Evolutionary conservation across 2,797 vertebrate species (phyloP).

Genomic region (Labroides dimidiatus): DNA sequence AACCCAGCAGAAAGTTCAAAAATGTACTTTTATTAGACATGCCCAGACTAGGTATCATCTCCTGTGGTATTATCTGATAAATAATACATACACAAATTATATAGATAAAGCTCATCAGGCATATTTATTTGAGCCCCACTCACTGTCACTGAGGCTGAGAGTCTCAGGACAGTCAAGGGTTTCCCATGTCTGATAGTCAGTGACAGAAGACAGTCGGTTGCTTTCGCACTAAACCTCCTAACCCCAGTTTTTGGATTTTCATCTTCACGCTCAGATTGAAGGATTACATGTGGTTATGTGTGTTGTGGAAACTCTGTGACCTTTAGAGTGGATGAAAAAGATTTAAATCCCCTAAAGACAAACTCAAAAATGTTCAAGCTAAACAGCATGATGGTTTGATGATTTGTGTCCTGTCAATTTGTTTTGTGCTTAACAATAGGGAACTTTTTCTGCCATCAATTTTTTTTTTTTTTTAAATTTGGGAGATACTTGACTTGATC

Average conservation of each 20-base stretch:
- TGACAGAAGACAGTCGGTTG: background rate
- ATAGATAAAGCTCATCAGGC: too few relatives aligned
- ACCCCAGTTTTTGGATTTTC: constrained; percentile 8
- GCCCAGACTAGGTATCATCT: too few relatives aligned
- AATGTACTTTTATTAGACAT: too few relatives aligned
- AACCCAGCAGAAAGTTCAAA: too few relatives aligned
- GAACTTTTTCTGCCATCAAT: too few relatives aligned
- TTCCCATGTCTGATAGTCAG: constrained; percentile 28
- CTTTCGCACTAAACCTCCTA: background rate
- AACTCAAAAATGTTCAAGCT: background rate
- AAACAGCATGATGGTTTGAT: background rate
- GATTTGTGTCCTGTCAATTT: background rate
- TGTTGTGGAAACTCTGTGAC: constrained; percentile 43
- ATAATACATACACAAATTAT: too few relatives aligned
- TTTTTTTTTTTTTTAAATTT: too few relatives aligned
- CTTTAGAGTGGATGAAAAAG: constrained; percentile 23
- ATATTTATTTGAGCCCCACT: too few relatives aligned
- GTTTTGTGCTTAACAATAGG: too few relatives aligned
- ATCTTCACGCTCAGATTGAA: constrained; percentile 14
- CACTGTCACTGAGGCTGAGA: too few relatives aligned
- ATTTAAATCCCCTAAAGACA: constrained; percentile 14
- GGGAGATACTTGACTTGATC: too few relatives aligned
- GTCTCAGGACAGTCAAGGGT: constrained; percentile 4
- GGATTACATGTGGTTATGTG: constrained; percentile 39
- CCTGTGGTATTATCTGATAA: too few relatives aligned